A percentile compares a stretch with the other conserved stretches of the same genome.
These are phyloP conservation scores for Stenodera caucasica DNA, from an alignment of 2,888 invertebrate genomes.

Conservation along the genomic window DNA sequence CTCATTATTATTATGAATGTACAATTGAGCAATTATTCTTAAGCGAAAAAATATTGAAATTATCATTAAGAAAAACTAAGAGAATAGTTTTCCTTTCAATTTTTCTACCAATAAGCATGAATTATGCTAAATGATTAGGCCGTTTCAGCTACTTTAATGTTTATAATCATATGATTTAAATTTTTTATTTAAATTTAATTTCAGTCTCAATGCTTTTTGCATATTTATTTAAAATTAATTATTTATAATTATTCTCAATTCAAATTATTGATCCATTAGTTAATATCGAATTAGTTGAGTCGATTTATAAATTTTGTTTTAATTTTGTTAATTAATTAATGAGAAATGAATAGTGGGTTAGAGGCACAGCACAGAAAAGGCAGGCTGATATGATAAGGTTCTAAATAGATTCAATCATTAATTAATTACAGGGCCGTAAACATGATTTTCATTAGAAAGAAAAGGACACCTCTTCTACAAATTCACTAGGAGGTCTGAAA, in stretches of 20 bases:
- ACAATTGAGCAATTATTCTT: constrained; percentile 26
- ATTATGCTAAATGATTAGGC: constrained; percentile 18
- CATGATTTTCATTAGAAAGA: too few species aligned
- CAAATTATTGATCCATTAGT: background rate
- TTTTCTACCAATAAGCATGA: background rate
- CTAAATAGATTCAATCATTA: constrained; percentile 24
- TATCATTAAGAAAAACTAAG: background rate
- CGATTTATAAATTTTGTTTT: background rate
- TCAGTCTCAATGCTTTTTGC: background rate
- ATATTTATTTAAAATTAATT: too few species aligned
- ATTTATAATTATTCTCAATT: too few species aligned
- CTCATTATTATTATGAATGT: too few species aligned
- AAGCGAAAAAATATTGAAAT: constrained; percentile 16
- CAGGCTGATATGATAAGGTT: constrained; percentile 47
- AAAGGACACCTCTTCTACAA: too few species aligned
- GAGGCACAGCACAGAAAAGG: constrained; percentile 49
- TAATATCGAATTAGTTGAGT: too few species aligned
- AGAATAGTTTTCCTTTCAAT: background rate
- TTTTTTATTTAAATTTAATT: background rate
- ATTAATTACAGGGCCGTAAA: constrained; percentile 14
- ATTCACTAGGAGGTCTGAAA: too few species aligned
- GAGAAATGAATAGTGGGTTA: constrained; percentile 11
- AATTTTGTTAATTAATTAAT: background rate
- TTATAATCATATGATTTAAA: constrained; percentile 7
- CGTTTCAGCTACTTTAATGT: constrained; percentile 21